Evolutionary conservation across 1,140 invertebrate genomes (phyloP), one percentile per base, ranked within the genome.

Genomic region (Brachystomella parvula): DNA sequence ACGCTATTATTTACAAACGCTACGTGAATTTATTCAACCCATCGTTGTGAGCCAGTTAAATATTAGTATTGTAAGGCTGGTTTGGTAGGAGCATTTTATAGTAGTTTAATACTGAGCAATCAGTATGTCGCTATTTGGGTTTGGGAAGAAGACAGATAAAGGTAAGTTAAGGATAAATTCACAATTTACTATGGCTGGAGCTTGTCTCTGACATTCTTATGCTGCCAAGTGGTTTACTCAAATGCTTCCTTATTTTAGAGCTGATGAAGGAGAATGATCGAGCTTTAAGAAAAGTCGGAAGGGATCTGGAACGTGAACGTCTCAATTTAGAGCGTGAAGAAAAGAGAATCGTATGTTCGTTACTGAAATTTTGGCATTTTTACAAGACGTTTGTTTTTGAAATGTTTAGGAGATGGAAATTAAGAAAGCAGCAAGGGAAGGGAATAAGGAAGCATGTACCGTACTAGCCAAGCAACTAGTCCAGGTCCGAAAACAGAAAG

Each of bases 391-490:
- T 33, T 47, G 61, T 24, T 32, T 67, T 65, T 47, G 28, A 47
- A 58, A 56, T 28, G 6, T 61, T 21, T 66, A 90, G 87, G 88
- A 93, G 83, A 77, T 85, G 75, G 91, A 95, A 78, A 95, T 95
- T 59, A 93, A 90, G 75, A 90, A 90, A 74, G 82, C 88, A 76
- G 93, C 92, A 24, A 89, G 89, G 76, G 82, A 87, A 76, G 91
- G 90, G 19, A 89, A 95, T 74, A 89, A 89, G 75, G 87, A 92
- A 76, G 89, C 86, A 2, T 87, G 87, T 73, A 84, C 83, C 74
- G 82, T 93, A 65, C 79, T 95, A 65, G 93, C 92, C 6, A 94
- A 94, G 79, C 92, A 96, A 77, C 77, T 96, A 44, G 84, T 96
- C 1, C 85, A 90, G 73, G 75, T 95, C 53, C 81, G 92, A 59